Conservation (phyloP, 1,140 invertebrate genomes). For the Platorchestia sp. region DNA sequence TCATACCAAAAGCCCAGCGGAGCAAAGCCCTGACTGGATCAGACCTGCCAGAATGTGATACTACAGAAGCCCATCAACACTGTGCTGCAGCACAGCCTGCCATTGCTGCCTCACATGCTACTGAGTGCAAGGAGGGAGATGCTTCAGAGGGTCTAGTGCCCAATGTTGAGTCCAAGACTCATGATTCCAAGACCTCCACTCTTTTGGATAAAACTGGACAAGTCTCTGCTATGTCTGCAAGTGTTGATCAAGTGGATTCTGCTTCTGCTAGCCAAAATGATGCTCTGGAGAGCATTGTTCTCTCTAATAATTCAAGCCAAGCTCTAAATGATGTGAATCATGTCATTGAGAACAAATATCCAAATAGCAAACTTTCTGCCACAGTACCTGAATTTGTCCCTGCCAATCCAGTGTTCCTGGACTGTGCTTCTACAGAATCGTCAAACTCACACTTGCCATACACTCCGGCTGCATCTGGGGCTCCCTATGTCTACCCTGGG, state of each 20-base stretch:
- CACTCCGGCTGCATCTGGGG: background rate
- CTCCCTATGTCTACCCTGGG: background rate
- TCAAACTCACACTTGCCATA: background rate
- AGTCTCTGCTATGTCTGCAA: background rate
- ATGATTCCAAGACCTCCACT: background rate
- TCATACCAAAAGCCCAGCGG: constrained; percentile 23
- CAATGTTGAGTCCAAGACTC: background rate
- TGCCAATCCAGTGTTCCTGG: background rate
- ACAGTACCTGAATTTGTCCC: constrained; percentile 19
- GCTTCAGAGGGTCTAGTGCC: background rate
- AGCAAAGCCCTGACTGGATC: background rate
- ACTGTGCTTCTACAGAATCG: background rate
- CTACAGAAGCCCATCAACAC: background rate
- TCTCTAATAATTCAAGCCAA: background rate
- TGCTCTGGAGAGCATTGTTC: background rate
- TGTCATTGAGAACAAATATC: constrained; percentile 42
- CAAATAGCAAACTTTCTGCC: constrained; percentile 31
- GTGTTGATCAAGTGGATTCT: background rate
- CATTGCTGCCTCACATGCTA: background rate
- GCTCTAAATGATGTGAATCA: background rate
- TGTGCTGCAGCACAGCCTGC: background rate
- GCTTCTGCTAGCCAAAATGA: background rate
- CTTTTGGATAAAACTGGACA: background rate
- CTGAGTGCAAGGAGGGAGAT: background rate
- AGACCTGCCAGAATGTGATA: background rate